These are phyloP conservation scores for Myiotriccus ornatus DNA, from an alignment of 2,797 vertebrate species.

Conservation along the genomic window DNA sequence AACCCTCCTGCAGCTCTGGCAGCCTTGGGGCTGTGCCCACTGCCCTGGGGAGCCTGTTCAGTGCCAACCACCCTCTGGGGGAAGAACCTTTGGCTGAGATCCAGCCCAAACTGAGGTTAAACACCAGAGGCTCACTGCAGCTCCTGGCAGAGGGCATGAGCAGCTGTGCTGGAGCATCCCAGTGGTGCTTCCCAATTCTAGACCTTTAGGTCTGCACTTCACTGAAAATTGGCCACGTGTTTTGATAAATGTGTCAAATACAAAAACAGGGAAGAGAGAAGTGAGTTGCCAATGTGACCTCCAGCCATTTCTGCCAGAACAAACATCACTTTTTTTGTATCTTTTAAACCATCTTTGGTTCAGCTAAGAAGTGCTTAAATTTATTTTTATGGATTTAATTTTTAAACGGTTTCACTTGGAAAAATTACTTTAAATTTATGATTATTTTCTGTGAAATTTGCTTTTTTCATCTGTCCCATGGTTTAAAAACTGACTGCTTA, in stretches of 20 bases:
- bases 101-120: accelerated
- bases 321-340: not conserved
- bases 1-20: not conserved
- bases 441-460: not conserved
- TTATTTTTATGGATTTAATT: not conserved
- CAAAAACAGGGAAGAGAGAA: not conserved
- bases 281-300: not conserved
- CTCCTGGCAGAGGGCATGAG: not conserved
- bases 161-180: not conserved
- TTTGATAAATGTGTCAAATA: not conserved
- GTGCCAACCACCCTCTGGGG: not conserved
- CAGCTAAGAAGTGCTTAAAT: not conserved
- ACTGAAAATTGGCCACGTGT: not conserved
- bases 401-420: not conserved
- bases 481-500: not conserved
- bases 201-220: not conserved
- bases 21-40: not conserved
- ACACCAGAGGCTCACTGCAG: not conserved
- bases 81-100: accelerated
- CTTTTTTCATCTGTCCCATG: not conserved
- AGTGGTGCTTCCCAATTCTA: accelerated
- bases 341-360: not conserved
- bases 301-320: no score
- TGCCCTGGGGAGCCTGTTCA: not conserved
- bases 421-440: not conserved